These are phyloP conservation scores for Bujurquina vittata DNA, from an alignment of 2,113 vertebrate genomes.

Conservation along the genomic window DNA sequence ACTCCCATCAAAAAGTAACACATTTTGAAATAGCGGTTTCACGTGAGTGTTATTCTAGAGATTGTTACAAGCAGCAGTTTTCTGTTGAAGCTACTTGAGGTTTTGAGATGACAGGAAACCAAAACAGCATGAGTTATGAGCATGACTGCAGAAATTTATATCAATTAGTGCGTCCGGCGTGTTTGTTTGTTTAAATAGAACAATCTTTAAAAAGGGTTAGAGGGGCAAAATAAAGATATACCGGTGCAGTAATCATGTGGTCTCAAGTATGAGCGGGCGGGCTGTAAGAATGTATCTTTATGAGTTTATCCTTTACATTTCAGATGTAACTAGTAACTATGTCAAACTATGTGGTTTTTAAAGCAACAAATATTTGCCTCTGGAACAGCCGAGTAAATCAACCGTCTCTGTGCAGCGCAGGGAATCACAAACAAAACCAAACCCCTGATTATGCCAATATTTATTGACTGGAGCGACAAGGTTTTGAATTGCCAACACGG, in stretches of 20 bases:
- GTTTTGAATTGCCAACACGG: background rate
- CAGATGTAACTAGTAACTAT: no score
- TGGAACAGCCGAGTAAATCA: no score
- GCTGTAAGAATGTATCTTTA: accelerated
- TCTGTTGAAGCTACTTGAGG: background rate
- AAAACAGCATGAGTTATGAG: no score
- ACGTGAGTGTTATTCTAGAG: background rate
- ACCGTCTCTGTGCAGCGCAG: background rate
- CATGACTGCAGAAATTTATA: no score
- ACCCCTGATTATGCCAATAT: background rate
- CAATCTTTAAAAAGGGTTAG: accelerated
- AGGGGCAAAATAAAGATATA: background rate
- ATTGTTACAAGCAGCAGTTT: background rate
- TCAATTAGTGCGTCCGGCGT: no score
- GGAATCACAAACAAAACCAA: background rate
- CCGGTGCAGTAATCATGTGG: background rate
- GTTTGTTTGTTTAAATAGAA: background rate
- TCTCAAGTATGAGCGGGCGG: background rate
- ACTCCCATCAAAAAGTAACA: accelerated
- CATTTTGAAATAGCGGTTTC: background rate
- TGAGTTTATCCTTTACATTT: background rate
- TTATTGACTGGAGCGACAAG: background rate
- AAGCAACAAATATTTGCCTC: no score
- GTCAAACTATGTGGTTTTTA: no score
- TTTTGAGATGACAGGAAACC: no score